Evolutionary conservation across 1,140 invertebrate species (phyloP), one percentile per base, ranked within the genome.

Genomic region (Diplogasteroides magnus): DNA sequence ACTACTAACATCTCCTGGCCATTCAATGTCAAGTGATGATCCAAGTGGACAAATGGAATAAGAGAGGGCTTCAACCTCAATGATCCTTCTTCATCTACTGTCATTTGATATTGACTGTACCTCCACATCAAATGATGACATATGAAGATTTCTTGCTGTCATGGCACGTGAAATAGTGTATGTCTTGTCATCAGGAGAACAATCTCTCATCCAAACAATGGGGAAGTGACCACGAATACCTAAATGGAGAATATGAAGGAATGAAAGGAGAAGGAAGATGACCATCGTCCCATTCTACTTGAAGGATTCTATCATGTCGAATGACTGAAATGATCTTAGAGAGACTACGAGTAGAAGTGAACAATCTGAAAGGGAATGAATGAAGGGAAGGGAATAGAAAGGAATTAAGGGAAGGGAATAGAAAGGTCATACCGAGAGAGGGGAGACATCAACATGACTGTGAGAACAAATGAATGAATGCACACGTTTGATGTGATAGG

Each of bases 121-220:
- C 37, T 48, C n/a, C 15, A 23, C 28, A 29, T 26, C n/a, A 15
- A 64, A 29, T 26, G 1, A 48, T 48, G 31, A 48, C 62, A 64
- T 25, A 31, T n/a, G 64, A 13, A 48, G 64, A 14, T 28, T 65
- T 23, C 64, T 32, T 32, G 78, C 78, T 55, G 71, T 80, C 78
- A 80, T 80, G 15, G 78, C 75, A 13, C 66, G 64, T 11, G 69
- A 56, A 57, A 80, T 76, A 1, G 75, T 65, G 64, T 80, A 80
- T 1, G 77, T 80, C 19, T 66, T 31, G 25, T 59, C 2, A 72
- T 80, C 78, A 28, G 75, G 65, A 32, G 75, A 79, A n/a, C 71
- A 73, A 64, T 80, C 78, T 58, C 78, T 68, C 25, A 80, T 60
- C 78, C 78, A 80, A 14, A 80, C 77, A 56, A 79, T 73, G 0